Evolutionary conservation across 2,888 invertebrate genomes (phyloP), one percentile per base, ranked within the genome.

Genomic region (Euproctis similis): DNA sequence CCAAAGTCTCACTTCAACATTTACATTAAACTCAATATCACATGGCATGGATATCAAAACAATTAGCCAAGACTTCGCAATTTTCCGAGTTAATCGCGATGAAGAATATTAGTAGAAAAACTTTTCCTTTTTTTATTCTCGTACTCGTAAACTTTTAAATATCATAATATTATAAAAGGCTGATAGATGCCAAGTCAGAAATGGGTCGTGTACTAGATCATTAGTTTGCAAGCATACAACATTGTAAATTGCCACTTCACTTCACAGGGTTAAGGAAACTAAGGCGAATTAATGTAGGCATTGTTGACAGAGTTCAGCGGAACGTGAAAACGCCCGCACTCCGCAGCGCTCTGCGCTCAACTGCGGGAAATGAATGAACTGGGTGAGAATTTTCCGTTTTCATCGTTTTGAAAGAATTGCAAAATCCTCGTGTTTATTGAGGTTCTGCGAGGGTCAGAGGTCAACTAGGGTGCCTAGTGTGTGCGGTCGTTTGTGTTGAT

Each of bases 271-370:
- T 34, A 39, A 30, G 42, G 39, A 46, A 46, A 55, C 48, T 41
- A 46, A 45, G 47, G 31, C 50, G 38, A 52, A 45, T 48, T 44
- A 38, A 42, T 41, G 47, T 45, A 38, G 49, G 46, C 52, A 54
- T 59, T 33, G 27, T 27, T n/a, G n/a, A n/a, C n/a, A 20, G 32
- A 24, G 22, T 27, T n/a, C 34, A 13, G 45, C 42, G 42, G 36
- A 18, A 31, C 34, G 37, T 31, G 31, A 46, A 48, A 61, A 52
- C 78, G 62, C 36, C 72, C 69, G 63, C 43, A 59, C 49, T 46
- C 59, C 50, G 33, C 53, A 65, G 76, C 72, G 75, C 42, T 62
- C 65, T 52, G 61, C 74, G 73, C 66, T 67, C 60, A 47, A 82
- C 81, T 82, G 76, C 68, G 67, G 55, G 53, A 59, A 46, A 59